Percentiles rank a stretch among this genome's conserved stretches.
These are phyloP conservation scores for Antigone vipio DNA, from an alignment of 2,113 vertebrate genomes.

Conservation along the genomic window DNA sequence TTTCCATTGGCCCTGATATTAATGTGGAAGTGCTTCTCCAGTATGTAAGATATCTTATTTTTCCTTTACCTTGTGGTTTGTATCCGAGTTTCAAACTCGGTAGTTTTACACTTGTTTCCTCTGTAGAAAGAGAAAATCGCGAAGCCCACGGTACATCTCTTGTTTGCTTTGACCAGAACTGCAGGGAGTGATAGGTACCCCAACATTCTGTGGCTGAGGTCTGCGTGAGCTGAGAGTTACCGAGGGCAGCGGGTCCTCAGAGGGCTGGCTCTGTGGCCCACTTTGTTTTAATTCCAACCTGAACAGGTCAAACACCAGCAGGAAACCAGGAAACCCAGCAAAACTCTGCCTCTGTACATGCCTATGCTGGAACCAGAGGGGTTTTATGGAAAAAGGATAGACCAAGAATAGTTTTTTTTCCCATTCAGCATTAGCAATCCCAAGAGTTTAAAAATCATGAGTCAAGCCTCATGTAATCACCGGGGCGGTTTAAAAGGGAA, in stretches of 20 bases:
- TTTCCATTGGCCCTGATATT: constrained; percentile 38
- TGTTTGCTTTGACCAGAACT: neutral
- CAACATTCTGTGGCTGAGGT: neutral
- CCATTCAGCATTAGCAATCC: neutral
- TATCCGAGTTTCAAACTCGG: neutral
- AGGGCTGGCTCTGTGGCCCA: neutral
- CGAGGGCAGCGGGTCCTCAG: neutral
- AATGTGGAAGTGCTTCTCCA: constrained; percentile 18
- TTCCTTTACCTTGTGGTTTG: neutral
- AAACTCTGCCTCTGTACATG: neutral
- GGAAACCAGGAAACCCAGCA: neutral
- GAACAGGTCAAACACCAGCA: neutral
- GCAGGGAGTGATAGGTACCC: neutral
- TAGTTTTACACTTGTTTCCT: neutral
- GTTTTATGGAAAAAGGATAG: neutral
- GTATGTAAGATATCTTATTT: neutral
- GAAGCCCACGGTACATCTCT: neutral
- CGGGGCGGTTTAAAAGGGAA: neutral
- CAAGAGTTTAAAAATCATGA: neutral
- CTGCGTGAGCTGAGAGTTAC: neutral
- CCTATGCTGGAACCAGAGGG: neutral
- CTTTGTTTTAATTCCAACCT: neutral
- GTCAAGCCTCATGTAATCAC: neutral
- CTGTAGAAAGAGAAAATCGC: neutral
- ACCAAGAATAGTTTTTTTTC: neutral